These are phyloP conservation scores for Grantiella picta DNA, from an alignment of 2,113 vertebrate genomes.

Conservation along the genomic window DNA sequence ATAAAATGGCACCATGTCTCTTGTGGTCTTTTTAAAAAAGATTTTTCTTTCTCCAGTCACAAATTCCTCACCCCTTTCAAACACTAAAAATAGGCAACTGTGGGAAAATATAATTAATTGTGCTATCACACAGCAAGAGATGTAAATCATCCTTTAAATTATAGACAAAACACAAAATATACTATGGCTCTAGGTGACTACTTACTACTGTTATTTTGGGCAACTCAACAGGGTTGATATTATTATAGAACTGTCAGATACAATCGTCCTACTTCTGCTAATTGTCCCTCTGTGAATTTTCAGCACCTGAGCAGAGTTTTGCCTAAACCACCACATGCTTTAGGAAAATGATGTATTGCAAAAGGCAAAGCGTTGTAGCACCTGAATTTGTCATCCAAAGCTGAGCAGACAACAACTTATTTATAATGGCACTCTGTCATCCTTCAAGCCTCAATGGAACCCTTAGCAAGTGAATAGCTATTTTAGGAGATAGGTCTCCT, in stretches of 20 bases:
- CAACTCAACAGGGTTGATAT: not conserved
- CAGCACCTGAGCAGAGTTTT: not conserved
- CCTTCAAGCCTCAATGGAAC: not conserved
- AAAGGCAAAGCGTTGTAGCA: conserved; percentile 6
- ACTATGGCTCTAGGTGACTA: not conserved
- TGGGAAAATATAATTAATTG: conserved; percentile 28
- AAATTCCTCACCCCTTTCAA: not conserved
- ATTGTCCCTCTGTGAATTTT: conserved; percentile 51
- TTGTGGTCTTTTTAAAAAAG: not conserved
- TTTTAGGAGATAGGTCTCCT: not conserved
- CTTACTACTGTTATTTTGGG: not conserved
- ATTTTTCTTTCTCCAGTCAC: not conserved
- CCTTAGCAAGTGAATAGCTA: not conserved
- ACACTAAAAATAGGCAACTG: not conserved
- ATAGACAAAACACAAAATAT: not conserved
- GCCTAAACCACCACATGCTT: not conserved
- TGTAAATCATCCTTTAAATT: conserved; percentile 22
- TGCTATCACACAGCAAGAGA: not conserved
- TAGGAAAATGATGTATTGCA: conserved; percentile 37
- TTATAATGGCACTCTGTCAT: conserved; percentile 36
- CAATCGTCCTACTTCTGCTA: conserved; percentile 32
- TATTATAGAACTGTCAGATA: conserved; percentile 38
- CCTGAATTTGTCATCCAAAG: conserved; percentile 51
- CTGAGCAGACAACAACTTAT: conserved; percentile 31
- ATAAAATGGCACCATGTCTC: not conserved